Evolutionary conservation across 1,140 invertebrate species (phyloP).

Genomic region (Drosophila triauraria): DNA sequence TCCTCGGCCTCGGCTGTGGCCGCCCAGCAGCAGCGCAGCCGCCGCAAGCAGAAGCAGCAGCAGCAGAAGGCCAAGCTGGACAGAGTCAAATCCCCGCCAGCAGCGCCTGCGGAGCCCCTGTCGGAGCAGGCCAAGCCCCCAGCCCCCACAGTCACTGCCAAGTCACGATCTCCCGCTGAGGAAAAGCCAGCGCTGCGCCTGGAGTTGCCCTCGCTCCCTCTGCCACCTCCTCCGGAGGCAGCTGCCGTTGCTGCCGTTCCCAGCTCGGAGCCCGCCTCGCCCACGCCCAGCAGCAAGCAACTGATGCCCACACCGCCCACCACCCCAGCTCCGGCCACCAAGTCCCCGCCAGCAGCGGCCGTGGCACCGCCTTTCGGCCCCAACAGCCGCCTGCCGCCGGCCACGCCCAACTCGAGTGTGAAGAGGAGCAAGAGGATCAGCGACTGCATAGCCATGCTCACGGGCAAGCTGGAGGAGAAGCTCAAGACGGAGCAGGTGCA

Average conservation of each 20-base stretch:
- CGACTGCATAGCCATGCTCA: slow-evolving; percentile 87
- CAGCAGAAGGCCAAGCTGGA: slow-evolving; percentile 11
- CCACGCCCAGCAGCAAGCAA: slow-evolving; percentile 52
- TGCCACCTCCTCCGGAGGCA: neutral
- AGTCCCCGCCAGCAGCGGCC: slow-evolving; percentile 16
- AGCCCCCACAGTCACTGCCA: slow-evolving; percentile 29
- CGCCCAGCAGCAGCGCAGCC: slow-evolving; percentile 50
- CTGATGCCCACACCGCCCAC: slow-evolving; percentile 55
- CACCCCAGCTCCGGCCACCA: slow-evolving; percentile 48
- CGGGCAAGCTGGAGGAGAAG: slow-evolving; percentile 86
- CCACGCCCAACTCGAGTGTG: slow-evolving; percentile 22
- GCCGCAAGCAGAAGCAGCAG: slow-evolving; percentile 54
- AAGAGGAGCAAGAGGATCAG: slow-evolving; percentile 86
- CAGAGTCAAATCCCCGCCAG: slow-evolving; percentile 21
- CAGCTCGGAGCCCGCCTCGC: slow-evolving; percentile 16
- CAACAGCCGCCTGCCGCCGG: too few relatives aligned
- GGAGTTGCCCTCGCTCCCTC: neutral
- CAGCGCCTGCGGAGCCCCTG: neutral
- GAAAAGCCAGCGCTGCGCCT: slow-evolving; percentile 15
- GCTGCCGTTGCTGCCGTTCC: too few relatives aligned
- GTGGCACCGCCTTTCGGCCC: neutral
- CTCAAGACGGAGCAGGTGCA: slow-evolving; percentile 75
- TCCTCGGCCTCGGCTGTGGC: slow-evolving; percentile 33
- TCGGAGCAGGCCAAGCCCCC: neutral
- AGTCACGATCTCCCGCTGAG: slow-evolving; percentile 29